Conservation (phyloP, 2,113 vertebrate genomes). For the Cyphomyrus discorhynchus region DNA sequence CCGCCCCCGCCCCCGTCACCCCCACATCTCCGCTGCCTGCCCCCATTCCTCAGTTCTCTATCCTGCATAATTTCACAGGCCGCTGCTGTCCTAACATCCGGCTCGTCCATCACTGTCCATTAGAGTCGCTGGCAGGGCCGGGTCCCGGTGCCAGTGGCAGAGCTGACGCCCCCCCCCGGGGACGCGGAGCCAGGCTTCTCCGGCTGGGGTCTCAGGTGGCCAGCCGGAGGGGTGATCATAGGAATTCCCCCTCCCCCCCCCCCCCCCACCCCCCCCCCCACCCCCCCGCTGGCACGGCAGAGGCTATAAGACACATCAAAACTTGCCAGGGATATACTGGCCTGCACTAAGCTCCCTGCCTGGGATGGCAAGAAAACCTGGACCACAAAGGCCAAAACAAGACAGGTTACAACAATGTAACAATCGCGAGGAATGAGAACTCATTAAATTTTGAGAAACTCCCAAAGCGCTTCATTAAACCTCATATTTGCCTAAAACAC, state of each 20-base stretch:
- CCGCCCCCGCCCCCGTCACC: background rate
- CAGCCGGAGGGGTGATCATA: background rate
- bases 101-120: constrained; percentile 1
- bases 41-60: background rate
- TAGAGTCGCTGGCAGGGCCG: background rate
- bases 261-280: too few species aligned
- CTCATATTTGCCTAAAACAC: constrained; percentile 1
- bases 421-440: background rate
- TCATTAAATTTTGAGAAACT: background rate
- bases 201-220: background rate
- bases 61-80: background rate
- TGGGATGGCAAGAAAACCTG: background rate
- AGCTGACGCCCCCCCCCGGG: background rate
- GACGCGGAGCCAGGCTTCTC: background rate
- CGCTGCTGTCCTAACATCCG: background rate
- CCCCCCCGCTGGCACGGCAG: background rate
- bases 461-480: background rate
- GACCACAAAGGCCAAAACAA: background rate
- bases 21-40: background rate
- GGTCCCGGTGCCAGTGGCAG: too few species aligned
- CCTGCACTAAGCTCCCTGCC: background rate
- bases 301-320: background rate
- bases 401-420: background rate
- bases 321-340: background rate
- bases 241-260: too few species aligned